phyloP scores from a whole-genome alignment of 1,140 invertebrate genomes.

The Riptortus pedestris region DNA sequence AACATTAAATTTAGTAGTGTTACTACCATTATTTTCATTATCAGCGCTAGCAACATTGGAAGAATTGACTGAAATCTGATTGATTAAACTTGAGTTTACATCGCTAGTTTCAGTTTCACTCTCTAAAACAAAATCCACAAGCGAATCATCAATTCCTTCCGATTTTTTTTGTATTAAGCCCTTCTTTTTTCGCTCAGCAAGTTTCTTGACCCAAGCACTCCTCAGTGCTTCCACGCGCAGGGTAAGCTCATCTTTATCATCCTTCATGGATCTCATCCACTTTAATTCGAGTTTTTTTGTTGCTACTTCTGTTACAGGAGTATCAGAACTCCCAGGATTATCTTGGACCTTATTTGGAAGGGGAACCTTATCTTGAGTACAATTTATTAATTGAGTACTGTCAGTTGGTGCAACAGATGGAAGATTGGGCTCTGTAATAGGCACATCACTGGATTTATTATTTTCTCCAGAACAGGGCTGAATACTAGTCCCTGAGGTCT shows the following conservation, averaged over 20 bases:
- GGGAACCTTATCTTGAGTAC: not conserved
- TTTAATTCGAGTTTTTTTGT: not conserved
- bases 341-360: not conserved
- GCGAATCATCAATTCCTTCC: conserved; percentile 2
- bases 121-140: conserved; percentile 11
- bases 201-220: conserved; percentile 24
- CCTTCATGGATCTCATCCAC: conserved; percentile 9
- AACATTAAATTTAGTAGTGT: not conserved
- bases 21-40: not conserved
- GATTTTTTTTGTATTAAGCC: conserved; percentile 1
- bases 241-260: conserved; percentile 19
- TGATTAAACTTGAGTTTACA: not conserved
- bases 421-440: no score
- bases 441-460: no score
- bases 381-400: not conserved
- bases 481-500: not conserved
- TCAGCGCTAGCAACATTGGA: not conserved
- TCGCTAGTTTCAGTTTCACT: not conserved
- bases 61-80: not conserved
- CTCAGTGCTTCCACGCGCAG: conserved; percentile 18
- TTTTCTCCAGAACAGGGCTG: no score
- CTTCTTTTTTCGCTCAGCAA: conserved; percentile 16
- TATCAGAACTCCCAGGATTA: not conserved
- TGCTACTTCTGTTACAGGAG: not conserved
- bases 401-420: no score